Base-by-base conservation (phyloP, 92 coral and sea anemone species). In the Bergia sp. region DNA sequence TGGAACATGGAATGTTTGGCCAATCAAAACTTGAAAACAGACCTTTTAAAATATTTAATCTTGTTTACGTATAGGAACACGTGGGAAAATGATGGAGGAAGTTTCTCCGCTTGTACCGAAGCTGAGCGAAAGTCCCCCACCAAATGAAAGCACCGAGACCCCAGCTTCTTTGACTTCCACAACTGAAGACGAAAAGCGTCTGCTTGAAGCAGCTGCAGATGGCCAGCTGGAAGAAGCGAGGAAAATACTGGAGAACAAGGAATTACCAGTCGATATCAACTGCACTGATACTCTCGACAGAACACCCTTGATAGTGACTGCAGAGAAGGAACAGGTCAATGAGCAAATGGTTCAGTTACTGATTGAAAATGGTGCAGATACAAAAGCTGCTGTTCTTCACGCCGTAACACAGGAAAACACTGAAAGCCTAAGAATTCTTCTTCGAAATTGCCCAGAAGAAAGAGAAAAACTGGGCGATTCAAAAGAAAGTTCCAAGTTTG, bases 311-410 rank as follows among this genome's bases (percentile, higher is more conserved):
- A 81, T 76, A 39, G n/a, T 89, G 2, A 88, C 91, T 0, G 61
- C 39, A 23, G 79, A 89, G 1, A 72, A 64, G 9, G 45, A 66
- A 15, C 79, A 82, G 15, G 82, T 77, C 0, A 43, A 80, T 36
- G 50, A 23, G 23, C 88, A 88, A 9, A 61, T 89, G n/a, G 73
- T 89, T 11, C 8, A 7, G 42, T 40, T 50, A 23, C 20, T 89
- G 37, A 77, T 89, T 21, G 80, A 50, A 9, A n/a, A 77, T 45
- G 91, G 91, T 36, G 88, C 91, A 4, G 78, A 76, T 77, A 61
- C 79, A 39, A 81, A 89, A 13, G 41, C 72, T 61, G 88, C 85
- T 5, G 45, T 89, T 39, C 67, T 89, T 11, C 77, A 89, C 45
- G 91, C 83, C 5, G 64, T 89, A 36, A 75, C 57, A 0, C 79